phyloP scores from a whole-genome alignment of 1,140 invertebrate species.

The Thalassaphorura encarpata region DNA sequence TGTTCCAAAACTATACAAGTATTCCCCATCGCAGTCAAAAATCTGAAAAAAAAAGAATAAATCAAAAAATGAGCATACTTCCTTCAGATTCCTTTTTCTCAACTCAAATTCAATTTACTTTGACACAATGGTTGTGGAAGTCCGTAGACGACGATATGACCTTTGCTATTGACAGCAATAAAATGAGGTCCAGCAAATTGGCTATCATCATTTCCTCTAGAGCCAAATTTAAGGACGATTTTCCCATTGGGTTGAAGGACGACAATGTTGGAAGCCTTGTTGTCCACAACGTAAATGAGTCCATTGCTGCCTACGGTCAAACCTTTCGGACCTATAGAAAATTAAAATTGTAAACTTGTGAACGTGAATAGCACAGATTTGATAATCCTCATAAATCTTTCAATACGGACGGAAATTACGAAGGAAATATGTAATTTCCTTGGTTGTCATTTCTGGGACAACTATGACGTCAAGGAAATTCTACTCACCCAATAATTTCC shows the following conservation, averaged over 20 bases:
- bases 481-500: conserved; percentile 45
- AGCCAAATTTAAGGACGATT: conserved; percentile 39
- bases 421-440: too few relatives aligned
- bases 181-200: conserved; percentile 52
- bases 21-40: conserved; percentile 45
- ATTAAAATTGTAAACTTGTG: background rate
- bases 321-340: conserved; percentile 42
- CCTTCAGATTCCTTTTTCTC: background rate
- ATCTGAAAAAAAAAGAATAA: conserved; percentile 39
- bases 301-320: conserved; percentile 45
- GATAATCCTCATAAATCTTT: too few relatives aligned
- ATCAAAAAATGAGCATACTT: background rate
- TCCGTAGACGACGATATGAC: conserved; percentile 47
- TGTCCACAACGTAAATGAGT: conserved; percentile 50
- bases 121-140: conserved; percentile 51
- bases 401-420: too few relatives aligned
- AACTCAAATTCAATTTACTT: conserved; percentile 36
- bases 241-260: conserved; percentile 47
- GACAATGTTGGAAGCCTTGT: conserved; percentile 46
- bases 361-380: background rate
- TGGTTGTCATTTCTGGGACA: too few relatives aligned
- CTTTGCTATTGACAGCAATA: conserved; percentile 44
- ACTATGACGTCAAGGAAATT: too few relatives aligned
- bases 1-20: conserved; percentile 45
- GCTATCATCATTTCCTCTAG: conserved; percentile 37